Conservation (phyloP, 1,140 invertebrate species). For the Tenebrio molitor region DNA sequence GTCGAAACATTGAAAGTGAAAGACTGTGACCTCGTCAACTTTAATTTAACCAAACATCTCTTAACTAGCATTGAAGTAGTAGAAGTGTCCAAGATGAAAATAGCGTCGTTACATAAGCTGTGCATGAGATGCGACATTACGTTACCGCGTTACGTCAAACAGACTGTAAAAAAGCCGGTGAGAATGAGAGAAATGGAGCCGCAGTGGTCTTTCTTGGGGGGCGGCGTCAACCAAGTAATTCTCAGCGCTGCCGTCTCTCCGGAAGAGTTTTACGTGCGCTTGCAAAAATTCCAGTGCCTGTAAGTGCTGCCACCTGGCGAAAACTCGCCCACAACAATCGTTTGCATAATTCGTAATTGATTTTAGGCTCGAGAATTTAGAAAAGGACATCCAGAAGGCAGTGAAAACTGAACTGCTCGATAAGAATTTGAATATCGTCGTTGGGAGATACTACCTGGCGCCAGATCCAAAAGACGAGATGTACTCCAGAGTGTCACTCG, state of each 20-base stretch:
- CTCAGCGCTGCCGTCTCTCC: slow-evolving; percentile 55
- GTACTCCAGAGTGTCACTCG: slow-evolving; percentile 49
- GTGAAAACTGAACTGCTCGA: slow-evolving; percentile 31
- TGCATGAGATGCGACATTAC: slow-evolving; percentile 52
- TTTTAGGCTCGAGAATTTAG: slow-evolving; percentile 55
- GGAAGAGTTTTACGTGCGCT: slow-evolving; percentile 57
- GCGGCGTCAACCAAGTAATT: slow-evolving; percentile 51
- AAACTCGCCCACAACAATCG: slow-evolving; percentile 1
- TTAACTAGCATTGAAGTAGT: slow-evolving; percentile 51
- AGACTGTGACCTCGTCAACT: slow-evolving; percentile 47
- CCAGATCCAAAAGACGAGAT: slow-evolving; percentile 48
- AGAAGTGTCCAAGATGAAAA: slow-evolving; percentile 37
- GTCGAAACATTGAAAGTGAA: slow-evolving; percentile 47
- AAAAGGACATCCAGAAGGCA: slow-evolving; percentile 54
- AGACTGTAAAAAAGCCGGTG: slow-evolving; percentile 10
- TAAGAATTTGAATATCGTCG: slow-evolving; percentile 31
- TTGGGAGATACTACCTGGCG: slow-evolving; percentile 54
- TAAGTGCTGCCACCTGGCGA: slow-evolving; percentile 50
- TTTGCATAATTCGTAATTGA: too few species aligned
- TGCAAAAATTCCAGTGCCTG: slow-evolving; percentile 56
- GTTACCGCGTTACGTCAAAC: slow-evolving; percentile 55
- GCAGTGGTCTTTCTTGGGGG: slow-evolving; percentile 58
- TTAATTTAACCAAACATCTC: slow-evolving; percentile 55
- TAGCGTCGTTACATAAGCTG: slow-evolving; percentile 54
- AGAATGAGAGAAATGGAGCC: slow-evolving; percentile 39